Base-by-base conservation (phyloP, 2,888 invertebrate genomes). In the Tholera decimalis region DNA sequence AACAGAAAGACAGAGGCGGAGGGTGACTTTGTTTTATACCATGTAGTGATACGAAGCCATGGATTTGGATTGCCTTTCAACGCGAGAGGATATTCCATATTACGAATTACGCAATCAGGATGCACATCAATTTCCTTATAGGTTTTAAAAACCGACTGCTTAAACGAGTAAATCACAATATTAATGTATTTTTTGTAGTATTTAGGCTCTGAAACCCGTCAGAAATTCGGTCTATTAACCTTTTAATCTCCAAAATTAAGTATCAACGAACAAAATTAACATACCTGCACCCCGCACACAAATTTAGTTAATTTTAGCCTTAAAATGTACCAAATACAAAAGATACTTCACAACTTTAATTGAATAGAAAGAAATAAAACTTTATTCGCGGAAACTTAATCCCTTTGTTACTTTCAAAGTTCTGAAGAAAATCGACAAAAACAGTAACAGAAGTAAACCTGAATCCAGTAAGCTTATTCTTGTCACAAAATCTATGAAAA, bases 401-500 rank as follows among this genome's bases (percentile, higher is more conserved):
- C 59, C 43, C 22, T 75, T 61, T 60, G 46, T 67, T 41, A 28
- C 60, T 53, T 50, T 8, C 33, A 35, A 61, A 75, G 11, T 75
- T 57, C 33, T 49, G 28, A 57, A 35, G 24, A 50, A 54, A 70
- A 41, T 30, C 30, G 8, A 28, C 26, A 28, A 35, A 68, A 72
- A 75, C 53, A 41, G 35, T 39, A 37, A 55, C 30, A 58, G 51
- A 76, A 57, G 43, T 62, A 54, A 62, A 70, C 7, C 24, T 58
- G 6, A 54, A 50, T 46, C 50, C 41, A 24, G 37, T 47, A 22
- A 70, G 70, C 26, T 76, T 70, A 54, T 58, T 67, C 44, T 50
- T 26, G 44, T 55, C 54, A 59, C 58, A 55, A 13, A 50, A 55
- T 71, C 43, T 59, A 67, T 58, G 50, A 67, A 73, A 66, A n/a